Percentiles rank a stretch among this genome's conserved stretches.
Evolutionary conservation across 2,888 invertebrate genomes (phyloP).

Genomic region (Apamea anceps): DNA sequence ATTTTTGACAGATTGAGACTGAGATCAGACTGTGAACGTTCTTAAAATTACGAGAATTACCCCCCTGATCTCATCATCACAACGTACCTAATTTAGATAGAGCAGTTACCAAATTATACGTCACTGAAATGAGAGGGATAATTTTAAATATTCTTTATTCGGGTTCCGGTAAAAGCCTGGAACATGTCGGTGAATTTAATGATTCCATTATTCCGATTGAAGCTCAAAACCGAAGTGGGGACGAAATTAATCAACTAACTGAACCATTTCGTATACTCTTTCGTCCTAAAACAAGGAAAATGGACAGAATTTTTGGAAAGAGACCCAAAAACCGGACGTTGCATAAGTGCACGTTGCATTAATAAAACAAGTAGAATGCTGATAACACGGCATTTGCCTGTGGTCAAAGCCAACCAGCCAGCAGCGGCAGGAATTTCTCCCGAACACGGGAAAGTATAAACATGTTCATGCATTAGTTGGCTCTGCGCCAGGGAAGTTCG

Average conservation of each 20-base stretch:
- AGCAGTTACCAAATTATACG: background rate
- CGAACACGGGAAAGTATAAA: conserved; percentile 63
- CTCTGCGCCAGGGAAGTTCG: conserved; percentile 58
- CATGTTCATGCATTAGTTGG: conserved; percentile 68
- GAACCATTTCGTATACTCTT: conserved; percentile 19
- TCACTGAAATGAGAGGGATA: background rate
- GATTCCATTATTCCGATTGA: conserved; percentile 32
- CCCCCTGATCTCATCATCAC: conserved; percentile 8
- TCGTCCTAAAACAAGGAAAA: conserved; percentile 31
- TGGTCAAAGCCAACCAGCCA: conserved; percentile 64
- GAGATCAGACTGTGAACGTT: no score
- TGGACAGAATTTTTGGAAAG: conserved; percentile 32
- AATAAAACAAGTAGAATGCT: conserved; percentile 62
- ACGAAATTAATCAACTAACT: conserved; percentile 36
- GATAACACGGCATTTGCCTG: conserved; percentile 65
- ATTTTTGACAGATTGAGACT: no score
- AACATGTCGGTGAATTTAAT: conserved; percentile 28
- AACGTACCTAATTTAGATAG: background rate
- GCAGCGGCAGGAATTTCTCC: conserved; percentile 59
- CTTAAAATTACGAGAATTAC: no score
- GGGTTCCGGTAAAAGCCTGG: conserved; percentile 14
- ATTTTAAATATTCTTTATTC: conserved; percentile 7
- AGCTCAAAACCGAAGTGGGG: conserved; percentile 25
- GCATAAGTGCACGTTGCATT: conserved; percentile 59
- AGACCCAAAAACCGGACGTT: conserved; percentile 31